A percentile compares a stretch with the other conserved stretches of the same genome.
These are phyloP conservation scores for Cheilosia impressa DNA, from an alignment of 2,888 invertebrate genomes.

Conservation along the genomic window DNA sequence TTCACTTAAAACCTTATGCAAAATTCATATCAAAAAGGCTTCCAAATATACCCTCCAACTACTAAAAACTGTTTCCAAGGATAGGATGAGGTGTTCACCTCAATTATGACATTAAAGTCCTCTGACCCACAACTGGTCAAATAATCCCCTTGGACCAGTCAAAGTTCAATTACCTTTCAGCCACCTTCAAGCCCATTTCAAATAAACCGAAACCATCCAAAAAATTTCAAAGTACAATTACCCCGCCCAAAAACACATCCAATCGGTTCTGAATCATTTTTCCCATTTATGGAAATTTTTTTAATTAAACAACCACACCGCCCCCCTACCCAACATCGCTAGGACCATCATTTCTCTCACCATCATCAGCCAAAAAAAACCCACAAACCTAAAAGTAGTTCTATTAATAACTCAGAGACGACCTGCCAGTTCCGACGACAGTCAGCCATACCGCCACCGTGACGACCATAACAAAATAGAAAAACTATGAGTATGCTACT, in stretches of 20 bases:
- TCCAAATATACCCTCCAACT: too few species aligned
- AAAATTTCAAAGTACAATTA: conserved; percentile 13
- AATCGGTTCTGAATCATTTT: conserved; percentile 31
- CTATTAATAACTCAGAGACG: conserved; percentile 44
- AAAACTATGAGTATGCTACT: conserved; percentile 41
- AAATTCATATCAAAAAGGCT: too few species aligned
- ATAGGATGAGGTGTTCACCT: too few species aligned
- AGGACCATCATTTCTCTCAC: conserved; percentile 27
- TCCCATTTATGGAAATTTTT: conserved; percentile 33
- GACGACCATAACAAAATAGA: conserved; percentile 56
- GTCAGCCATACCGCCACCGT: conserved; percentile 17
- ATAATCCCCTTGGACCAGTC: too few species aligned
- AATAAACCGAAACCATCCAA: conserved; percentile 1
- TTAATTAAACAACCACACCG: conserved; percentile 53
- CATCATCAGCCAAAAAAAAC: conserved; percentile 5
- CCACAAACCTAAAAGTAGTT: conserved; percentile 31
- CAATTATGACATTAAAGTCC: too few species aligned
- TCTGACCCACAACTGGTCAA: too few species aligned
- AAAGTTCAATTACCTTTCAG: too few species aligned
- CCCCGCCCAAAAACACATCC: neutral
- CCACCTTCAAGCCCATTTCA: too few species aligned
- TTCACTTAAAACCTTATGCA: too few species aligned
- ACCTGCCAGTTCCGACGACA: neutral
- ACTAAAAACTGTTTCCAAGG: too few species aligned
- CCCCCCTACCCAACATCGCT: conserved; percentile 18